These are phyloP conservation scores for Chondrilla cf. caribensis DNA, from an alignment of 37 sponge, comb jelly and placozoan genomes.

Conservation along the genomic window DNA sequence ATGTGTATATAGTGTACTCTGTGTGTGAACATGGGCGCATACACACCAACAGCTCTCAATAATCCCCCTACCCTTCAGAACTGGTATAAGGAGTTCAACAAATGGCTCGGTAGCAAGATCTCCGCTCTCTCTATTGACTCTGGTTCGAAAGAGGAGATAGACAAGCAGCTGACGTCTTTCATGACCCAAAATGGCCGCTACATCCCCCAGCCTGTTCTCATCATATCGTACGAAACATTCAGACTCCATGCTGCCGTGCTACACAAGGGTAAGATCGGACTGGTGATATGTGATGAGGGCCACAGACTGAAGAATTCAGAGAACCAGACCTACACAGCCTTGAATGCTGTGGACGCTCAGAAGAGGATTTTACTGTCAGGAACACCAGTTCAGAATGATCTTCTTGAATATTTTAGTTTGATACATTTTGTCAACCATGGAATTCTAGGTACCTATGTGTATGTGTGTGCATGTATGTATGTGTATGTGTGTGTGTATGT, in stretches of 20 bases:
- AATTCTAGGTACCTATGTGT: slow-evolving; percentile 65
- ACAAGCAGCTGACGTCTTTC: slow-evolving; percentile 48
- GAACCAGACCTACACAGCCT: slow-evolving; percentile 91
- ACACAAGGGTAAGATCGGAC: slow-evolving; percentile 77
- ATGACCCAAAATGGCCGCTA: slow-evolving; percentile 73
- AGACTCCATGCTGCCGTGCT: slow-evolving; percentile 82
- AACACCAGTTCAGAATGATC: slow-evolving; percentile 97
- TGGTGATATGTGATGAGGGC: slow-evolving; percentile 98
- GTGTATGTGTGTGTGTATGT: neutral
- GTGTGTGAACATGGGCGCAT: too few species aligned
- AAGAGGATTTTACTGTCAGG: slow-evolving; percentile 88
- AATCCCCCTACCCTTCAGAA: slow-evolving; percentile 83
- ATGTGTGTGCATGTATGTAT: neutral
- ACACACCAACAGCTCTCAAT: too few species aligned
- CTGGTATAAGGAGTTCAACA: slow-evolving; percentile 94
- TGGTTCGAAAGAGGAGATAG: slow-evolving; percentile 91
- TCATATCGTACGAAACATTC: slow-evolving; percentile 95
- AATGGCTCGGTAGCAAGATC: slow-evolving; percentile 84
- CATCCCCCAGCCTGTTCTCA: slow-evolving; percentile 67
- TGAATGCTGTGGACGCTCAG: slow-evolving; percentile 70
- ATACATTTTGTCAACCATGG: slow-evolving; percentile 96
- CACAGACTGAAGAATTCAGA: slow-evolving; percentile 98
- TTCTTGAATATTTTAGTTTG: slow-evolving; percentile 96
- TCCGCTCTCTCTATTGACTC: slow-evolving; percentile 85
- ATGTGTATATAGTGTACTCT: neutral